Percentiles rank a stretch among this genome's conserved stretches.
Evolutionary conservation across 2,888 invertebrate genomes (phyloP).

Genomic region (Cinara cedri): DNA sequence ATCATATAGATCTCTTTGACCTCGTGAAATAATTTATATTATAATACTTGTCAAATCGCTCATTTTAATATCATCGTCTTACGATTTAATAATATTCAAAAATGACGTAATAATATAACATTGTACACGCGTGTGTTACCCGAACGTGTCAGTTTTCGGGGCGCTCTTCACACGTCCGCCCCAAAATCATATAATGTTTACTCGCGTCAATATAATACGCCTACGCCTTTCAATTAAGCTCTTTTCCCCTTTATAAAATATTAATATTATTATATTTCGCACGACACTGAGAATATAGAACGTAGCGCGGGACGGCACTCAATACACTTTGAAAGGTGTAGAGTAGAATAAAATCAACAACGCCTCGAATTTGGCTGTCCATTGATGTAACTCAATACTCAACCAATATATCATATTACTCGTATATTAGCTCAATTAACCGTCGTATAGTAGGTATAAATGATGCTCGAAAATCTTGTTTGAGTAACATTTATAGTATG

Average conservation of each 20-base stretch:
- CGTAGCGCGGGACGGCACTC: not conserved
- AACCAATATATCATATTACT: not conserved
- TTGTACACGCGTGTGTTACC: too few relatives aligned
- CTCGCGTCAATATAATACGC: not conserved
- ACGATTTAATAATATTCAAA: too few relatives aligned
- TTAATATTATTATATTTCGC: too few relatives aligned
- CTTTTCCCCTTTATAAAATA: conserved; percentile 3
- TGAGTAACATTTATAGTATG: too few relatives aligned
- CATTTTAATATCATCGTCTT: too few relatives aligned
- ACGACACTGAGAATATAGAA: not conserved
- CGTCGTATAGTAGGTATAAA: too few relatives aligned
- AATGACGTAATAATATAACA: too few relatives aligned
- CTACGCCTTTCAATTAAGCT: conserved; percentile 23
- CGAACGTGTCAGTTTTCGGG: conserved; percentile 12
- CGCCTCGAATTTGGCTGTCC: not conserved
- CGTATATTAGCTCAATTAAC: not conserved
- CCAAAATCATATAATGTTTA: conserved; percentile 13
- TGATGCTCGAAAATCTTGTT: not conserved
- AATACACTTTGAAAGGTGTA: not conserved
- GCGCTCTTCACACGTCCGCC: not conserved
- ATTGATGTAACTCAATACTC: not conserved
- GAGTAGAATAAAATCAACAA: not conserved
- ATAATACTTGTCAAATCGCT: too few relatives aligned
- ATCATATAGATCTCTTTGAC: too few relatives aligned
- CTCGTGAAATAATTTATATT: too few relatives aligned